Conservation (phyloP, 2,797 vertebrate species). For the Periparus ater region DNA sequence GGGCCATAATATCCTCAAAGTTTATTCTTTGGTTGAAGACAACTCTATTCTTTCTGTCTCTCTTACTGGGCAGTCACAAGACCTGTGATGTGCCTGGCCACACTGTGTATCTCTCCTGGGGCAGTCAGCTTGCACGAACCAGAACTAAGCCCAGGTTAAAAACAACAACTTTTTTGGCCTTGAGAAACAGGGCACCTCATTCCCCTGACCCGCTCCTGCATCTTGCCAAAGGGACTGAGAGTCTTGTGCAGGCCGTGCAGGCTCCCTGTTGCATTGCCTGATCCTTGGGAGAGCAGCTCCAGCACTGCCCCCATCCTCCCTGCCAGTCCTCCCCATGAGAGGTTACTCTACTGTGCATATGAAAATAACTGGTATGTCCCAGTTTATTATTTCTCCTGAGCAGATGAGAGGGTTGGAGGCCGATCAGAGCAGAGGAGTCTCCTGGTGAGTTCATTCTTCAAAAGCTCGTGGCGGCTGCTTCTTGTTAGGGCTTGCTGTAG, state of each 20-base stretch:
- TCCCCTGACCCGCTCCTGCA: neutral
- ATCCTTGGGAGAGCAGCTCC: neutral
- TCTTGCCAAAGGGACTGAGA: neutral
- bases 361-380: neutral
- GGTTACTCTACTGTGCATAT: neutral
- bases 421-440: conserved; percentile 48
- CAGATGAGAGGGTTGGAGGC: conserved; percentile 23
- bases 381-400: conserved; percentile 46
- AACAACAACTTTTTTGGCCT: neutral
- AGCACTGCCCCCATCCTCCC: neutral
- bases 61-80: neutral
- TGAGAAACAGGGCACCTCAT: neutral
- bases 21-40: neutral
- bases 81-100: neutral
- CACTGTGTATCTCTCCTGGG: rapidly evolving
- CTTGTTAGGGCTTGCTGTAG: conserved; percentile 39
- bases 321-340: neutral
- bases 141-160: neutral
- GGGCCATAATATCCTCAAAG: neutral
- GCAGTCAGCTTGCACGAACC: neutral
- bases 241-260: neutral
- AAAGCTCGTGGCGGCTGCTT: conserved; percentile 56
- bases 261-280: neutral
- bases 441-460: conserved; percentile 55
- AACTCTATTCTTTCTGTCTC: neutral